phyloP scores from a whole-genome alignment of 2,888 invertebrate species.

The Mesorhabditis sp. region DNA sequence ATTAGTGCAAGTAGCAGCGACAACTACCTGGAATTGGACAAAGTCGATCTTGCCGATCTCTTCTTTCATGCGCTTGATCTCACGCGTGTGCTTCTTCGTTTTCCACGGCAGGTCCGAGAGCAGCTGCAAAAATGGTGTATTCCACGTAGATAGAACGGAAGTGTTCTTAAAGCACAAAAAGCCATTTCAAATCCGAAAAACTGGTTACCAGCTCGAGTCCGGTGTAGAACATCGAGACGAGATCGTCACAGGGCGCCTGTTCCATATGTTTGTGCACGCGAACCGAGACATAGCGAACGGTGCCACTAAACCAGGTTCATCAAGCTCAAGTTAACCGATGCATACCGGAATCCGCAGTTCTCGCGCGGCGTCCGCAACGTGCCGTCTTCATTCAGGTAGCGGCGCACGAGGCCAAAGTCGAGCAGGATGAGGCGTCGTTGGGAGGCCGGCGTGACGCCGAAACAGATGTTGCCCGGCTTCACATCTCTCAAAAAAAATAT shows the following conservation, averaged over 20 bases:
- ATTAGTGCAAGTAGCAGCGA: background rate
- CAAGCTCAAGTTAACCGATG: background rate
- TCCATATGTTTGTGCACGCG: constrained; percentile 33
- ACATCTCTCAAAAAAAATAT: constrained; percentile 30
- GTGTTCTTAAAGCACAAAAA: too few species aligned
- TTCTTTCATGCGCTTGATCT: background rate
- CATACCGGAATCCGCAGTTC: constrained; percentile 20
- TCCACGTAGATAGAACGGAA: background rate
- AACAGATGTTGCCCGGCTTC: constrained; percentile 47
- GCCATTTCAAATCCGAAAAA: background rate
- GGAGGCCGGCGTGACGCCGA: constrained; percentile 28
- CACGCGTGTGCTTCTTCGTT: background rate
- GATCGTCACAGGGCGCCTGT: constrained; percentile 36
- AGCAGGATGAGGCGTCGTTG: constrained; percentile 21
- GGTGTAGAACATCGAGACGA: constrained; percentile 34
- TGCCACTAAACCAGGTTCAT: constrained; percentile 33
- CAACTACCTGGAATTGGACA: background rate
- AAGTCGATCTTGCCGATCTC: background rate
- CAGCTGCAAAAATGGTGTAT: background rate
- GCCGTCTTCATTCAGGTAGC: constrained; percentile 30
- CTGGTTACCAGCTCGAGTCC: constrained; percentile 30
- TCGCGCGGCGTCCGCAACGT: constrained; percentile 20
- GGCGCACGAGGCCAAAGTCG: constrained; percentile 37
- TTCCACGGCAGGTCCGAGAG: background rate
- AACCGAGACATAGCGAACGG: constrained; percentile 46